These are phyloP conservation scores for Onychomys arenicola DNA, from an alignment of 2,797 vertebrate species.

Conservation along the genomic window DNA sequence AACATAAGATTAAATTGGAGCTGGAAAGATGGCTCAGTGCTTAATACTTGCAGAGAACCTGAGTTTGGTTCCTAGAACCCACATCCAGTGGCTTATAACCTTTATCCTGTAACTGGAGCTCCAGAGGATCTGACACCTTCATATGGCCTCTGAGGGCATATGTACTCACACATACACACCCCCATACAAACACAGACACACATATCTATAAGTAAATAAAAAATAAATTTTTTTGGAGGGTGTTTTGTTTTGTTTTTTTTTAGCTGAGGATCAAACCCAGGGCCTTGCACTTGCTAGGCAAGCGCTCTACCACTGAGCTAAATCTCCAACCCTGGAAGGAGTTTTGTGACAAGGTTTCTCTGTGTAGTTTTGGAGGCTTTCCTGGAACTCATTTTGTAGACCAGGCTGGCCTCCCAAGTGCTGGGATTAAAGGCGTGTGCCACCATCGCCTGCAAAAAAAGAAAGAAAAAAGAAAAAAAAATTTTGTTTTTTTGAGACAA, in stretches of 20 bases:
- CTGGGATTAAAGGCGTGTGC: not conserved
- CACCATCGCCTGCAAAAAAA: not conserved
- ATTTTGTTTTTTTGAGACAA: not conserved
- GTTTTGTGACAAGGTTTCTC: not conserved
- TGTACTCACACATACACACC: not conserved
- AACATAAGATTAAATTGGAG: not conserved
- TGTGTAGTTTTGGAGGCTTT: not conserved
- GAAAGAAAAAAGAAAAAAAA: not conserved
- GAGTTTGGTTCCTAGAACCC: not conserved
- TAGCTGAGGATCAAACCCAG: no score
- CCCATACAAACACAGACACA: not conserved
- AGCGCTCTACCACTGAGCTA: no score
- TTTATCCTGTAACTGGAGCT: not conserved
- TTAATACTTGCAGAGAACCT: not conserved
- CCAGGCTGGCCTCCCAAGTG: not conserved
- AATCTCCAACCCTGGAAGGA: no score
- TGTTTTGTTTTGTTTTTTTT: no score
- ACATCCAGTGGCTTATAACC: not conserved
- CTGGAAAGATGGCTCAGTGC: not conserved
- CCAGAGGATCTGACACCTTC: not conserved
- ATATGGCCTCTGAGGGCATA: not conserved
- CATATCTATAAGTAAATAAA: not conserved
- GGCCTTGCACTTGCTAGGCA: no score
- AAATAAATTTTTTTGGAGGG: not conserved
- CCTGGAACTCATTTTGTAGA: not conserved